Evolutionary conservation across 2,797 vertebrate species (phyloP).

Genomic region (Spondyliosoma cantharus): DNA sequence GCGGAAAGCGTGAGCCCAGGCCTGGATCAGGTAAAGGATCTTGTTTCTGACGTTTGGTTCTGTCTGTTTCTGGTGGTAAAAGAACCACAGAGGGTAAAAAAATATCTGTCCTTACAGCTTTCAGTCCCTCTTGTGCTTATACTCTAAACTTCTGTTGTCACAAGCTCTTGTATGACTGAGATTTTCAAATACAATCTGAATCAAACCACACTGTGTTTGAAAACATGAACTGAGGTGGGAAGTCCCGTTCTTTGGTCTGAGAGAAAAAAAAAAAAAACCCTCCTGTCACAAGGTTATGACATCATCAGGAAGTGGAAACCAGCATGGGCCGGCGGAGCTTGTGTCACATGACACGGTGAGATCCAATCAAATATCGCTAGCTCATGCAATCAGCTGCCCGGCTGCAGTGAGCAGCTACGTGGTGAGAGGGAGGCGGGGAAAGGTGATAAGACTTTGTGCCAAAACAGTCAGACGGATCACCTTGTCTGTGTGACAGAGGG

Average conservation of each 20-base stretch:
- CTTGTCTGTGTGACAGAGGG: not conserved
- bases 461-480: slow-evolving; percentile 4
- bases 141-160: not conserved
- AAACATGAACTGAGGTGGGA: slow-evolving; percentile 50
- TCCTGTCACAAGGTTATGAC: slow-evolving; percentile 78
- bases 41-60: slow-evolving; percentile 96
- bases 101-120: not conserved
- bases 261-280: slow-evolving; percentile 11
- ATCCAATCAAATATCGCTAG: slow-evolving; percentile 66
- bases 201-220: slow-evolving; percentile 1
- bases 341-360: slow-evolving; percentile 59
- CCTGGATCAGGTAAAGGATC: slow-evolving; percentile 97
- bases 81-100: slow-evolving; percentile 26
- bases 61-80: slow-evolving; percentile 87
- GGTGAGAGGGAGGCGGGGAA: not conserved
- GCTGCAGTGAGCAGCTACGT: slow-evolving; percentile 19
- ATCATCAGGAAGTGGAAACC: slow-evolving; percentile 80
- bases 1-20: slow-evolving; percentile 97
- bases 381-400: slow-evolving; percentile 31
- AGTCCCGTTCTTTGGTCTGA: slow-evolving; percentile 62
- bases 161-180: slow-evolving; percentile 13
- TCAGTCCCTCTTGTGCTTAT: not conserved
- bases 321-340: slow-evolving; percentile 37
- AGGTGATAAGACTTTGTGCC: not conserved
- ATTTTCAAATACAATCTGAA: slow-evolving; percentile 7